Evolutionary conservation across 2,888 invertebrate species (phyloP).

Genomic region (Chrysolina oricalcia): DNA sequence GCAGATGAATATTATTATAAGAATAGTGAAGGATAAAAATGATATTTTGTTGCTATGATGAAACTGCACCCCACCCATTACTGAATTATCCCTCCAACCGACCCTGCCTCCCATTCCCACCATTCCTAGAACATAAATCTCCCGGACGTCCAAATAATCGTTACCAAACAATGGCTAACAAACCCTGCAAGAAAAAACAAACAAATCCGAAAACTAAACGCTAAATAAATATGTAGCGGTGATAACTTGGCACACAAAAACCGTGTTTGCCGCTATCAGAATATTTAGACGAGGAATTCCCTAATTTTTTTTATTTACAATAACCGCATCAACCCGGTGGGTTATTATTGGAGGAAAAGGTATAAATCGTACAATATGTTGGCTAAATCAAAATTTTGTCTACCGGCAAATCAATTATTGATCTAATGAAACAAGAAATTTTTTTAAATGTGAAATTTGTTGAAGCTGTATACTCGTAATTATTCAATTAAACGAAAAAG

Average conservation of each 20-base stretch:
- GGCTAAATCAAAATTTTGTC: too few relatives aligned
- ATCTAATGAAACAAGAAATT: too few relatives aligned
- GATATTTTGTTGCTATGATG: not conserved
- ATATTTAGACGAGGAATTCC: conserved; percentile 11
- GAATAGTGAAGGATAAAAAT: too few relatives aligned
- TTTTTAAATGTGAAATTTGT: too few relatives aligned
- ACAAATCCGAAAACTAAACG: conserved; percentile 19
- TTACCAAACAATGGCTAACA: not conserved
- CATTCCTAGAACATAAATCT: conserved; percentile 7
- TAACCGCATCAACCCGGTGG: too few relatives aligned
- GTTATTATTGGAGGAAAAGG: too few relatives aligned
- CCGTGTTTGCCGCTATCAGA: not conserved
- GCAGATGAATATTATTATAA: too few relatives aligned
- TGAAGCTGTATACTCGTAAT: too few relatives aligned
- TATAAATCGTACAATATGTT: too few relatives aligned
- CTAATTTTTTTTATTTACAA: too few relatives aligned
- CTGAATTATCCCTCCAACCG: not conserved
- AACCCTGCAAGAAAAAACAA: conserved; percentile 18
- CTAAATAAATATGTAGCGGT: conserved; percentile 21
- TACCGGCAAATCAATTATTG: too few relatives aligned
- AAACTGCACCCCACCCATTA: not conserved
- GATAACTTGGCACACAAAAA: conserved; percentile 25
- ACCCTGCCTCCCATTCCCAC: conserved; percentile 5
- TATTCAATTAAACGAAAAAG: too few relatives aligned
- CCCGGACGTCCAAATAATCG: conserved; percentile 14